These are phyloP conservation scores for Euproctis similis DNA, from an alignment of 2,888 invertebrate species.

Conservation along the genomic window DNA sequence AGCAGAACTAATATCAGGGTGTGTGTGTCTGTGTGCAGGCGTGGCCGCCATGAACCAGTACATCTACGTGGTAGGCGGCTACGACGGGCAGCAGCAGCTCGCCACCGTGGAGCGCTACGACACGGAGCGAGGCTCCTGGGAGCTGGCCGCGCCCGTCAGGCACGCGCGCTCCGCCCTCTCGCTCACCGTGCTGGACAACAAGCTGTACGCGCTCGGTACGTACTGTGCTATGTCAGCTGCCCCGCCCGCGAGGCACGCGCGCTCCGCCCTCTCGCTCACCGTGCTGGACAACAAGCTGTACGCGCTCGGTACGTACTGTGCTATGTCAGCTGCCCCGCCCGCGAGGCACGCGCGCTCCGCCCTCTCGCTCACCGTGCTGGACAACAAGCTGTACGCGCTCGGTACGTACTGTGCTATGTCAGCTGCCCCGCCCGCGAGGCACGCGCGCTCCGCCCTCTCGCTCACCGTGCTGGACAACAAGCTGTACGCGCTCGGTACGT, in stretches of 20 bases:
- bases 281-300: slow-evolving; percentile 91
- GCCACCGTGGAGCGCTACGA: slow-evolving; percentile 90
- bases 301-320: slow-evolving; percentile 94
- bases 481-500: no score
- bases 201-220: slow-evolving; percentile 93
- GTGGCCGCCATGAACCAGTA: slow-evolving; percentile 89
- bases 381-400: no score
- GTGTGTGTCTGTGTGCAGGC: slow-evolving; percentile 67
- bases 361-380: no score
- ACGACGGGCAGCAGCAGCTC: slow-evolving; percentile 88
- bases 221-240: no score
- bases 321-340: no score
- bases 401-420: no score
- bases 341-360: no score
- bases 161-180: slow-evolving; percentile 91
- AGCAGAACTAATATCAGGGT: no score
- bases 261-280: slow-evolving; percentile 92
- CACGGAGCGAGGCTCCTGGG: slow-evolving; percentile 88
- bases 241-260: slow-evolving; percentile 84
- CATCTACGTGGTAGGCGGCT: slow-evolving; percentile 97
- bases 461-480: no score
- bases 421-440: no score
- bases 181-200: slow-evolving; percentile 89
- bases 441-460: no score
- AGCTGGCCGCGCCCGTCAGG: slow-evolving; percentile 82